These are phyloP conservation scores for Pomatostomus ruficeps DNA, from an alignment of 2,113 vertebrate species.

Conservation along the genomic window DNA sequence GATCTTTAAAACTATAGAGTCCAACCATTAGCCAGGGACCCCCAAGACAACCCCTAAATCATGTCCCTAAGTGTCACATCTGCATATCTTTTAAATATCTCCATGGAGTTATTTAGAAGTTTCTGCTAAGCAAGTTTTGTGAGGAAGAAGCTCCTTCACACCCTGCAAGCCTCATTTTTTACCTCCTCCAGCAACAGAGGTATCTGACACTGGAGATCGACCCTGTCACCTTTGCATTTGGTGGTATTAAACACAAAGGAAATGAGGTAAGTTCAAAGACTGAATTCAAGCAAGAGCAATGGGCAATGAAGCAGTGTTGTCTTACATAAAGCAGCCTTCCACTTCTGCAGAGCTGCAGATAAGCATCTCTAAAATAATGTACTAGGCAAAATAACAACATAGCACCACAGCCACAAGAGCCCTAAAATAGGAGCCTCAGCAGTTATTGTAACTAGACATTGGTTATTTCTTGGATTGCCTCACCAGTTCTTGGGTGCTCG, in stretches of 20 bases:
- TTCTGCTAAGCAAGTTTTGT: background rate
- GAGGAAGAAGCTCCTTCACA: background rate
- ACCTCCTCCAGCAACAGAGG: background rate
- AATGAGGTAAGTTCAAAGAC: background rate
- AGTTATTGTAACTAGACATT: background rate
- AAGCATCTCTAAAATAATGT: background rate
- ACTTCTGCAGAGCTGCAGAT: background rate
- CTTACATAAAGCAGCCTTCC: background rate
- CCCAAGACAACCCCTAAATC: background rate
- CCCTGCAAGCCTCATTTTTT: background rate
- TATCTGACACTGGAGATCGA: background rate
- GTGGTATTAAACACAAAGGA: background rate
- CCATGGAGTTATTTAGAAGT: background rate
- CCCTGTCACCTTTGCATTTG: background rate
- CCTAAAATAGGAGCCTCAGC: background rate
- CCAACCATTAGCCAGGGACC: background rate
- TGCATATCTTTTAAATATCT: background rate
- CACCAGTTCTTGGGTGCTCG: background rate
- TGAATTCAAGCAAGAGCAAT: background rate
- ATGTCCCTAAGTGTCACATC: background rate
- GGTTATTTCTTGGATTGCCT: slow-evolving; percentile 7
- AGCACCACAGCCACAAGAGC: background rate
- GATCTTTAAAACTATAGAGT: background rate
- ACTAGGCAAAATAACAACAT: background rate
- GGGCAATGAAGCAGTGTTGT: background rate